A percentile compares a stretch with the other conserved stretches of the same genome.
These are phyloP conservation scores for Lysandra coridon DNA, from an alignment of 2,888 invertebrate species.

Conservation along the genomic window DNA sequence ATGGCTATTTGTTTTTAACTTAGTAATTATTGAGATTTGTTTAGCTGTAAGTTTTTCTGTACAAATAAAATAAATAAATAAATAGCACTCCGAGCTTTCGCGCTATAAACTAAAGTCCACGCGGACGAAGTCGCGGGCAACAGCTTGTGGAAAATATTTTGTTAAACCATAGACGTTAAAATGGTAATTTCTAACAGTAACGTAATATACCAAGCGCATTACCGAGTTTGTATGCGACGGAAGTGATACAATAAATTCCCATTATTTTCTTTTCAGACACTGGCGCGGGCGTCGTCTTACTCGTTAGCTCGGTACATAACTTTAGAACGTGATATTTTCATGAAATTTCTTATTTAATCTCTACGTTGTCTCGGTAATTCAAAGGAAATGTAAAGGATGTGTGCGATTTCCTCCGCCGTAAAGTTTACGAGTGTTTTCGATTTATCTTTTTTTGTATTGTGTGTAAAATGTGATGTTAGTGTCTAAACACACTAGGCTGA, in stretches of 20 bases:
- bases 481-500: too few species aligned
- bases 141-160: too few species aligned
- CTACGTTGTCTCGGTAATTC: conserved; percentile 19
- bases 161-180: neutral
- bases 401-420: neutral
- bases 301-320: conserved; percentile 22
- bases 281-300: conserved; percentile 28
- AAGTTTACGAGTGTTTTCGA: neutral
- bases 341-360: conserved; percentile 32
- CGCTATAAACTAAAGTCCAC: too few species aligned
- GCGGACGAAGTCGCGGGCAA: too few species aligned
- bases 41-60: too few species aligned
- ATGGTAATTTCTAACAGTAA: conserved; percentile 1
- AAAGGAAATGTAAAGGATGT: neutral
- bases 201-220: conserved; percentile 30
- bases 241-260: conserved; percentile 38
- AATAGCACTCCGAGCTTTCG: too few species aligned
- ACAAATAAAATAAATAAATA: too few species aligned
- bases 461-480: neutral
- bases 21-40: too few species aligned
- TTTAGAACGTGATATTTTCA: conserved; percentile 31
- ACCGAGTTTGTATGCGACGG: conserved; percentile 35
- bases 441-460: conserved; percentile 9
- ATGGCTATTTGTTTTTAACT: too few species aligned
- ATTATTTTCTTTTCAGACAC: conserved; percentile 37